These are phyloP conservation scores for Leptatherina wallacei DNA, from an alignment of 2,797 vertebrate genomes.

Conservation along the genomic window DNA sequence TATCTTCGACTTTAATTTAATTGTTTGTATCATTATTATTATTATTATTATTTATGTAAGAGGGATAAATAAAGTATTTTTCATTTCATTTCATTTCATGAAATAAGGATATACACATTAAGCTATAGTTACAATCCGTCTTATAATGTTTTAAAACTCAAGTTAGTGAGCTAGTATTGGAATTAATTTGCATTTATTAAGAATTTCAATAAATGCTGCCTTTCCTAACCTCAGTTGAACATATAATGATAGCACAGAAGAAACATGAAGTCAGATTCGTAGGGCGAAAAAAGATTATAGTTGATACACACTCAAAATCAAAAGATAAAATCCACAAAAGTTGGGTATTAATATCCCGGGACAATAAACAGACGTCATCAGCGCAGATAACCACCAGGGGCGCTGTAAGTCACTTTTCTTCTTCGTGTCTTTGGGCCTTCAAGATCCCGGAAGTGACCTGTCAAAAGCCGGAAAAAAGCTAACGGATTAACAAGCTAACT, in stretches of 20 bases:
- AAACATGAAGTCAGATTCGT: neutral
- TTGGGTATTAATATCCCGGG: neutral
- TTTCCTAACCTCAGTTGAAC: neutral
- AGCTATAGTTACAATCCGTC: neutral
- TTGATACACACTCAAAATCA: neutral
- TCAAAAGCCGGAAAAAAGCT: slow-evolving; percentile 32
- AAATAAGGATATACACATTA: too few relatives aligned
- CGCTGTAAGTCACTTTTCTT: neutral
- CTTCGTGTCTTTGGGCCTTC: neutral
- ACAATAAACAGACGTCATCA: neutral
- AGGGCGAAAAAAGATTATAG: neutral
- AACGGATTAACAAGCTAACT: slow-evolving; percentile 18
- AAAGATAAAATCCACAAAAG: neutral
- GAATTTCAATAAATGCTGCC: neutral
- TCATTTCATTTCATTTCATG: too few relatives aligned
- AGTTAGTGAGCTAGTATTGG: neutral
- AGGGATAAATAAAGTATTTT: too few relatives aligned
- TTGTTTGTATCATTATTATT: too few relatives aligned
- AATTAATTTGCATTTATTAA: neutral
- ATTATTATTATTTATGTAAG: too few relatives aligned
- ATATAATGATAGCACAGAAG: neutral
- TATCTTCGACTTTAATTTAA: too few relatives aligned
- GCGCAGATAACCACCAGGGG: slow-evolving; percentile 18
- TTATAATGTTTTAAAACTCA: too few relatives aligned
- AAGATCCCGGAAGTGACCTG: slow-evolving; percentile 60